Conservation (phyloP, 2,113 vertebrate genomes). For the Sciurus niger region DNA sequence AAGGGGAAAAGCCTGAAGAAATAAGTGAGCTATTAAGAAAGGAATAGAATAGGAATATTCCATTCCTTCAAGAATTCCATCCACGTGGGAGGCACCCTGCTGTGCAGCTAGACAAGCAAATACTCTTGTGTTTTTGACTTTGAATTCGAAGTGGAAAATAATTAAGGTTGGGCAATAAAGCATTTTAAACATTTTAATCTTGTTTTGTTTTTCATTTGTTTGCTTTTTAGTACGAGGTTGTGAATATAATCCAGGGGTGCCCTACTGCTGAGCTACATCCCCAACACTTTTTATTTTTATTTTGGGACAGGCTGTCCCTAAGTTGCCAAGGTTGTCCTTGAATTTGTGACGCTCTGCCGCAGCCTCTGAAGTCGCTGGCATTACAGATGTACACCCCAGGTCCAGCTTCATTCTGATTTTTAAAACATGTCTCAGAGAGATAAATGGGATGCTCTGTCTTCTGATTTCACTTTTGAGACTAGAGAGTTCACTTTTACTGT, state of each 20-base stretch:
- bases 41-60: neutral
- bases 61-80: neutral
- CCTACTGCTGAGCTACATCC: too few species aligned
- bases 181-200: neutral
- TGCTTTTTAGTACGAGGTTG: too few species aligned
- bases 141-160: neutral
- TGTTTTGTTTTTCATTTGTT: too few species aligned
- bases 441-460: neutral
- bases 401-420: neutral
- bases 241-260: too few species aligned
- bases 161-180: neutral
- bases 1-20: neutral
- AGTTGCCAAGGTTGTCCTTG: too few species aligned
- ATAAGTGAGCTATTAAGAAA: neutral
- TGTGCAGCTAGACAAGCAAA: neutral
- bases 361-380: too few species aligned
- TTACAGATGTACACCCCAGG: too few species aligned
- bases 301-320: too few species aligned
- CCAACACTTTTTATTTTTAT: too few species aligned
- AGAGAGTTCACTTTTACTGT: neutral
- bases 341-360: too few species aligned
- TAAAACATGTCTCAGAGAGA: neutral
- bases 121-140: neutral
- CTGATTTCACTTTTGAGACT: neutral
- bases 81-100: neutral